A percentile compares a stretch with the other conserved stretches of the same genome.
phyloP scores from a whole-genome alignment of 2,797 vertebrate genomes.

The Poecilia wingei region DNA sequence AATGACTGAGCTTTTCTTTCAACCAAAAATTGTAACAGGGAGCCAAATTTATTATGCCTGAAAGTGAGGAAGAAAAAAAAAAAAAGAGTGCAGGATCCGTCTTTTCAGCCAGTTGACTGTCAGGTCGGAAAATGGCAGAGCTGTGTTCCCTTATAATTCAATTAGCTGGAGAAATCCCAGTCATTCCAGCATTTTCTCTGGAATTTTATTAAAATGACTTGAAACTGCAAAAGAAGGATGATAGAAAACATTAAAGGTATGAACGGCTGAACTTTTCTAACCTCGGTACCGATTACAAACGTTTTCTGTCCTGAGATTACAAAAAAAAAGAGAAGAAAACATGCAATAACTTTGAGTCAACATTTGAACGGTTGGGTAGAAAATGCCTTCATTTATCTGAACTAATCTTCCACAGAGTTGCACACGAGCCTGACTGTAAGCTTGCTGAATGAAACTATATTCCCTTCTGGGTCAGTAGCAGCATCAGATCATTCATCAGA shows the following conservation, averaged over 20 bases:
- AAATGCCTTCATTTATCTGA: constrained; percentile 36
- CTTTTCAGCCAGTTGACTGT: neutral
- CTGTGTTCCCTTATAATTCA: neutral
- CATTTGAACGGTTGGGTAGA: constrained; percentile 32
- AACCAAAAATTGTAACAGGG: neutral
- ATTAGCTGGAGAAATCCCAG: neutral
- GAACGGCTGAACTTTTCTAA: neutral
- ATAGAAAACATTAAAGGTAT: neutral
- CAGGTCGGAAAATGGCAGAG: neutral
- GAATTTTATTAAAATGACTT: neutral
- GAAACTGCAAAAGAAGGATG: neutral
- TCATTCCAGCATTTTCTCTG: neutral
- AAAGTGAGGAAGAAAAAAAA: neutral
- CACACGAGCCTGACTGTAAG: constrained; percentile 48
- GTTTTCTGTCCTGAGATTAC: neutral
- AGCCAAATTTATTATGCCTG: neutral
- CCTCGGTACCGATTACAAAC: neutral
- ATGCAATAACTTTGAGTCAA: constrained; percentile 11
- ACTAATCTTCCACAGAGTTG: constrained; percentile 38
- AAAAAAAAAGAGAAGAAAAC: neutral
- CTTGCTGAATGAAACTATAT: constrained; percentile 60
- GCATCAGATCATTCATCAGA: constrained; percentile 75
- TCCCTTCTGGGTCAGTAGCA: constrained; percentile 74
- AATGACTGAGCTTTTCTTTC: neutral
- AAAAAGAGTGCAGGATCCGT: neutral